A percentile compares a stretch with the other conserved stretches of the same genome.
phyloP scores from a whole-genome alignment of 2,888 invertebrate genomes.

The Aphidius colemani region DNA sequence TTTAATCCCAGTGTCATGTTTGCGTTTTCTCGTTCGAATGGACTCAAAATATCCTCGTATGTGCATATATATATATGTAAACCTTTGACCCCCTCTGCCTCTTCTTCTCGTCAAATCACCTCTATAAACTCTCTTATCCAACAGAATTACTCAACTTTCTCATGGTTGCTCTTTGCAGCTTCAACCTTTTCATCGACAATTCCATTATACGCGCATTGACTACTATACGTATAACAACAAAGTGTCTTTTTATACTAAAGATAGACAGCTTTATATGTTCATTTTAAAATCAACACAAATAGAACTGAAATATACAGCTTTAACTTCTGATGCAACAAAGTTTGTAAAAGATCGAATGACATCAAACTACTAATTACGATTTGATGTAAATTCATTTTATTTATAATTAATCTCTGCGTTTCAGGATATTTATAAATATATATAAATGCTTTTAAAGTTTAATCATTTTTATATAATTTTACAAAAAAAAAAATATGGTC shows the following conservation, averaged over 20 bases:
- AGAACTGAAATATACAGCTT: slow-evolving; percentile 38
- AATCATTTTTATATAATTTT: too few species aligned
- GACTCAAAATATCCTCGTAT: not conserved
- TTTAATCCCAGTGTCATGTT: slow-evolving; percentile 50
- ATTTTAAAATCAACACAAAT: slow-evolving; percentile 47
- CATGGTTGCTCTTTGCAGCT: slow-evolving; percentile 7
- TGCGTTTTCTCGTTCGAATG: slow-evolving; percentile 46
- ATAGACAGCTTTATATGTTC: slow-evolving; percentile 18
- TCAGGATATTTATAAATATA: too few species aligned
- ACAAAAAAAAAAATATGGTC: too few species aligned
- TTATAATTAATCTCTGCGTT: too few species aligned
- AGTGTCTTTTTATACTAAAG: too few species aligned
- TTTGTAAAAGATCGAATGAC: too few species aligned
- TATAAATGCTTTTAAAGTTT: too few species aligned
- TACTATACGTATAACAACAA: slow-evolving; percentile 19
- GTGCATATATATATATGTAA: slow-evolving; percentile 17
- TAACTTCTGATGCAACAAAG: too few species aligned
- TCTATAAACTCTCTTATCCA: slow-evolving; percentile 25
- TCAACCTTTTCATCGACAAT: slow-evolving; percentile 12
- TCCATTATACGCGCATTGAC: slow-evolving; percentile 36
- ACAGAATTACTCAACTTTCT: slow-evolving; percentile 42
- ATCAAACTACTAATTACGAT: too few species aligned
- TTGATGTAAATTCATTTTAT: too few species aligned
- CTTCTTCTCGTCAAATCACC: too few species aligned
- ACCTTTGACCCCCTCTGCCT: slow-evolving; percentile 42